Base-by-base conservation (phyloP, 1,140 invertebrate genomes). In the Caenorhabditis inopinata region DNA sequence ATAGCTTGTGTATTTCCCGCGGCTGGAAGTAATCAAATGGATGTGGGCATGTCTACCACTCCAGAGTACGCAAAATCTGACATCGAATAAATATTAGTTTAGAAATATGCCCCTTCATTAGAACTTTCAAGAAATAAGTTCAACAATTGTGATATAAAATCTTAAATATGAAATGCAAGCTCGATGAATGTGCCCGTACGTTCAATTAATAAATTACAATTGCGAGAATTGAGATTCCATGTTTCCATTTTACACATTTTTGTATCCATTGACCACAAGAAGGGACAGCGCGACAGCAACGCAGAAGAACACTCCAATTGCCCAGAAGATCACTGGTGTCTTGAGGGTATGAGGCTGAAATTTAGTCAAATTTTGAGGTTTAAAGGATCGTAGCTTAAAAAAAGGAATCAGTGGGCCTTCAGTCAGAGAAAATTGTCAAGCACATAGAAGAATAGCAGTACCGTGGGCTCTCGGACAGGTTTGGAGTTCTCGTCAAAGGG, bases 401-500 rank as follows among this genome's bases (percentile, higher is more conserved):
- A 42, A 35, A 53, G 21, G 23, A 25, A 27, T 9, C 12, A 7
- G 7, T 18, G 7, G 49, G 49, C 9, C 11, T 53, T 27, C 49
- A 11, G 49, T 53, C 25, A 25, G 1, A 11, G 23, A 9, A 27
- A 16, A 1, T 14, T 3, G 7, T n/a, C 16, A 3, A 18, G 25
- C 25, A 2, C 12, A 2, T 1, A 32, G 9, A 58, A 32, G 51
- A 5, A 42, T 7, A 21, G 38, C 58, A 29, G 58, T 68, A 68
- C 58, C 58, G 51, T 58, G 11, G 5, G 49, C 5, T 58, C 4
- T n/a, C 27, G 9, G 32, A 68, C n/a, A 6, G 58, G 58, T 21
- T 68, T 68, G n/a, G 58, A 68, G 58, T 68, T 42, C n/a, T 68
- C 58, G 32, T 68, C 51, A 58, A 32, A 58, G n/a, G n/a, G n/a